Conservation (phyloP, 1,140 invertebrate species). For the Hypsibius dujardini region DNA sequence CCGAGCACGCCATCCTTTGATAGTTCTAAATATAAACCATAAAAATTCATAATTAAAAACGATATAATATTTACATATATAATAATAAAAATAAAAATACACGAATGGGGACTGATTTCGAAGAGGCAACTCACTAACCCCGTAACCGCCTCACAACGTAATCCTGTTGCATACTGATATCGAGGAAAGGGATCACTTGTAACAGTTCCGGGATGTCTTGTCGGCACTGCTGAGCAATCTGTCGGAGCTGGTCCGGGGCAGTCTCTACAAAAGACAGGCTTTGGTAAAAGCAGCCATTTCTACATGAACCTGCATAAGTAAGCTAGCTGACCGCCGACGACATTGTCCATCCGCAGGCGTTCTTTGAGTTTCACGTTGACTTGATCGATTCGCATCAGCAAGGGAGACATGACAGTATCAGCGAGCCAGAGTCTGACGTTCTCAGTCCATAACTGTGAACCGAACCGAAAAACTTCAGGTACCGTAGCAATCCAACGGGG, state of each 20-base stretch:
- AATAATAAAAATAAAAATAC: no score
- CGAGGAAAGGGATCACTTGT: constrained; percentile 5
- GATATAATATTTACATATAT: not conserved
- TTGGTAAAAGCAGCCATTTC: not conserved
- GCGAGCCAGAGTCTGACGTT: not conserved
- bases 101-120: not conserved
- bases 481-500: not conserved
- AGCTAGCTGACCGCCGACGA: constrained; percentile 1
- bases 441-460: not conserved
- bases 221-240: not conserved
- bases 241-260: not conserved
- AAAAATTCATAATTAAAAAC: not conserved
- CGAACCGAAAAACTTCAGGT: not conserved
- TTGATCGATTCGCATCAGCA: not conserved
- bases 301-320: not conserved
- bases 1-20: not conserved
- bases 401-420: not conserved
- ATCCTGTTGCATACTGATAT: constrained; percentile 12
- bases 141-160: not conserved
- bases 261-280: no score
- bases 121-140: not conserved
- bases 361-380: constrained; percentile 1
- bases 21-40: constrained; percentile 5
- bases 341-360: not conserved
- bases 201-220: constrained; percentile 7